Base-by-base conservation (phyloP, 2,113 vertebrate genomes). In the Pseudorasbora parva region DNA sequence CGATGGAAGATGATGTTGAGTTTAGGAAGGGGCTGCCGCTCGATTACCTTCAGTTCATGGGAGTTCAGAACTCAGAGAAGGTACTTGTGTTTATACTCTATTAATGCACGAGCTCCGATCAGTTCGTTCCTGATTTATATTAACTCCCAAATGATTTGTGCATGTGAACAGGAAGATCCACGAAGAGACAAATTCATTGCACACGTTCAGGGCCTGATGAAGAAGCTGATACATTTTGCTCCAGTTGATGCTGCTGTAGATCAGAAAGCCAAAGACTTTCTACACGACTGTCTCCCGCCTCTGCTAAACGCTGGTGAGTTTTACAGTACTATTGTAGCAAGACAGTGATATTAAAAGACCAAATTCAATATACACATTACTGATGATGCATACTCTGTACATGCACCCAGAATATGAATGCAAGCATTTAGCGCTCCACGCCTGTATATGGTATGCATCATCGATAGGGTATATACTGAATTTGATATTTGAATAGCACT, bases 191-290 rank as follows among this genome's bases (percentile, higher is more conserved):
- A 91, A 25, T 99, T 99, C 92, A 76, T 96, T 79, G 91, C 96
- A 49, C 95, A 92, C 54, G 87, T 96, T 5, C 91, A 93, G 60
- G 90, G 85, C 25, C 90, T 99, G 82, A 93, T 98, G 73, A 95
- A 93, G 83, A 98, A 96, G 80, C 90, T 99, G 0, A 45, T 90
- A 3, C 89, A 91, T 25, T 98, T 95, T 5, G 95, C 95, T 0
- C 97, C 98, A 0, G 91, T 99, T 0, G 98, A 99, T 68, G 98
- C 97, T 43, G 96, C 97, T 0, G 97, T 99, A 59, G 98, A 99
- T 91, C 97, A 99, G 91, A 96, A 96, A 91, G 96, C 96, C 80
- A 96, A 94, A 92, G 94, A 89, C 0, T 98, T 97, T 89, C 91
- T 99, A 68, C 96, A 98, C 4, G 97, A 99, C 90, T 98, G 96